A percentile compares a stretch with the other conserved stretches of the same genome.
Conservation (phyloP, 2,797 vertebrate genomes). For the Danio aesculapii region DNA sequence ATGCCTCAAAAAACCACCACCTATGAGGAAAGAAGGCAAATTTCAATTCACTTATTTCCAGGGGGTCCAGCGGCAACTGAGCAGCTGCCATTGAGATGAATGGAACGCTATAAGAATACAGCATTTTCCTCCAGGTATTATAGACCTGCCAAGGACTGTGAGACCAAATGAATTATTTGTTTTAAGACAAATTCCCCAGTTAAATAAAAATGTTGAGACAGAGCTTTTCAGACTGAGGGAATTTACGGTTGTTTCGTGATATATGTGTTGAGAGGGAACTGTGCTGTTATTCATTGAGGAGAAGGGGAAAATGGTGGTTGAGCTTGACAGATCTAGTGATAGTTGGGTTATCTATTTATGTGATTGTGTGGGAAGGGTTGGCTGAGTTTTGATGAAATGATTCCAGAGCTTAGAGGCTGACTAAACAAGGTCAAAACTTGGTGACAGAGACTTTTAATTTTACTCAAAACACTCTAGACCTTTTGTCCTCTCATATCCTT, state of each 20-base stretch:
- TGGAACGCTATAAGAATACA: background rate
- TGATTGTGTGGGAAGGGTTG: constrained; percentile 75
- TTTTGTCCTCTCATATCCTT: background rate
- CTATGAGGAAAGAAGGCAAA: background rate
- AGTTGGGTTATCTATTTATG: constrained; percentile 73
- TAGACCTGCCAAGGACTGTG: background rate
- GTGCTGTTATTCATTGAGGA: constrained; percentile 63
- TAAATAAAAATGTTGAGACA: background rate
- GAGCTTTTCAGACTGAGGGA: background rate
- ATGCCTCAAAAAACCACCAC: background rate
- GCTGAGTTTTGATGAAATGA: constrained; percentile 72
- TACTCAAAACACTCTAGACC: constrained; percentile 24
- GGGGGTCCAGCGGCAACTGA: background rate
- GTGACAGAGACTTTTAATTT: constrained; percentile 54
- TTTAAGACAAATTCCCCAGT: constrained; percentile 17
- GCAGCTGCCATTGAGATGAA: constrained; percentile 32
- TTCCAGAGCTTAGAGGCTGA: constrained; percentile 59
- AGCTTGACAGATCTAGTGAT: constrained; percentile 72
- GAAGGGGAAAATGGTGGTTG: constrained; percentile 62
- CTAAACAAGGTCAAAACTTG: constrained; percentile 56
- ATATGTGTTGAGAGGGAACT: constrained; percentile 32
- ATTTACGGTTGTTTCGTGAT: background rate
- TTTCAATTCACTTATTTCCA: background rate
- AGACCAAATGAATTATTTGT: background rate
- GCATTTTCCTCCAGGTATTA: background rate